Conservation (phyloP, 2,113 vertebrate species). For the Coptodon bakossiorum region DNA sequence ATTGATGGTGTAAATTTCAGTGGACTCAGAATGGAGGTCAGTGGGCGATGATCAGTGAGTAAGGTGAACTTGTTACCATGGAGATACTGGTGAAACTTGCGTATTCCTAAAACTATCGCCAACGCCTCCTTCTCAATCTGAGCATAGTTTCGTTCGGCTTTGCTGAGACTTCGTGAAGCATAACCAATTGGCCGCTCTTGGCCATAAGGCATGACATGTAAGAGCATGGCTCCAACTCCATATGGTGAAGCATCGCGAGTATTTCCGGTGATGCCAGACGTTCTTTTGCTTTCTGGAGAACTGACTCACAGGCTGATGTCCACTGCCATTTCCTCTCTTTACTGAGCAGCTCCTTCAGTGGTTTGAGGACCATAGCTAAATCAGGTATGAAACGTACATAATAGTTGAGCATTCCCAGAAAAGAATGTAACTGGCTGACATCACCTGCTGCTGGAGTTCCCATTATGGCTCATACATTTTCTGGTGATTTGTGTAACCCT, state of each 20-base stretch:
- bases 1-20: not conserved
- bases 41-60: not conserved
- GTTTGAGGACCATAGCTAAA: not conserved
- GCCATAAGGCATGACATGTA: not conserved
- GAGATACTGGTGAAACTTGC: not conserved
- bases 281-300: not conserved
- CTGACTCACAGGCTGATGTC: not conserved
- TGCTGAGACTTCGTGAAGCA: not conserved
- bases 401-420: not conserved
- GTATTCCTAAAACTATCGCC: not conserved
- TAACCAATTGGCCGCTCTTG: not conserved
- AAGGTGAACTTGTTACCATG: not conserved
- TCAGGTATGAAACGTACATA: not conserved
- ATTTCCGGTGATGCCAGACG: accelerated
- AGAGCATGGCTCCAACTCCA: not conserved
- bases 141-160: accelerated
- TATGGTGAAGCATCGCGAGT: not conserved
- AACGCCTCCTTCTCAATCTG: not conserved
- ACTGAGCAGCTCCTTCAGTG: not conserved
- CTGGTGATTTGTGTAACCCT: too few species aligned
- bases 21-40: not conserved
- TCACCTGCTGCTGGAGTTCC: too few species aligned
- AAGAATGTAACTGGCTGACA: too few species aligned
- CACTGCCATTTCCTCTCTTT: not conserved
- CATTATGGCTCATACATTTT: too few species aligned